Base-by-base conservation (phyloP, 1,140 invertebrate species). In the Berghia stephanieae region DNA sequence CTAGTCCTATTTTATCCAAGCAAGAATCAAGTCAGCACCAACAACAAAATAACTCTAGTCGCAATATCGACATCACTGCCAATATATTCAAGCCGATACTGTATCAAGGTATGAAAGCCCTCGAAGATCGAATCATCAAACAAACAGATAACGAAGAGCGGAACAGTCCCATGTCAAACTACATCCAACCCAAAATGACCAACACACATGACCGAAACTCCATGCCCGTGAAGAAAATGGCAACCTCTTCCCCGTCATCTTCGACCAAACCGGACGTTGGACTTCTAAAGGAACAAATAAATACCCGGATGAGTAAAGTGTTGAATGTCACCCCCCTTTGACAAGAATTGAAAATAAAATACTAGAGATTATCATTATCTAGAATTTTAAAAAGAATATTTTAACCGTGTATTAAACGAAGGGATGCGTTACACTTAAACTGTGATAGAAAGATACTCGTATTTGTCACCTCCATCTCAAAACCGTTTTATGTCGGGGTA, bases 141-240 rank as follows among this genome's bases (percentile, higher is more conserved):
- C n/a, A n/a, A n/a, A n/a, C n/a, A n/a, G n/a, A n/a, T n/a, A 43
- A 63, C 57, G 13, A 31, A 31, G 34, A 63, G 27, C 10, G 10
- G 13, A 31, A 16, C 10, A 16, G 10, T 10, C 57, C 57, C 8
- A 16, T 16, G n/a, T n/a, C n/a, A 31, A 8, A 8, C 18, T 68
- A 76, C 67, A 38, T 42, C 31, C 63, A 75, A 34, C 73, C 73
- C n/a, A 80, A 80, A 34, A 72, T 67, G 71, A 72, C 55, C 44
- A 80, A 80, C 63, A 80, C 79, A 0, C 70, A 80, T 55, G 71
- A 77, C 79, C 27, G 79, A 42, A 80, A 80, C 75, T 80, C 79
- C 27, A n/a, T n/a, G n/a, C n/a, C n/a, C n/a, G n/a, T n/a, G n/a
- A n/a, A n/a, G n/a, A n/a, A n/a, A n/a, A n/a, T n/a, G n/a, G 75